Base-by-base conservation (phyloP, 2,113 vertebrate genomes). In the Pelodiscus sinensis region DNA sequence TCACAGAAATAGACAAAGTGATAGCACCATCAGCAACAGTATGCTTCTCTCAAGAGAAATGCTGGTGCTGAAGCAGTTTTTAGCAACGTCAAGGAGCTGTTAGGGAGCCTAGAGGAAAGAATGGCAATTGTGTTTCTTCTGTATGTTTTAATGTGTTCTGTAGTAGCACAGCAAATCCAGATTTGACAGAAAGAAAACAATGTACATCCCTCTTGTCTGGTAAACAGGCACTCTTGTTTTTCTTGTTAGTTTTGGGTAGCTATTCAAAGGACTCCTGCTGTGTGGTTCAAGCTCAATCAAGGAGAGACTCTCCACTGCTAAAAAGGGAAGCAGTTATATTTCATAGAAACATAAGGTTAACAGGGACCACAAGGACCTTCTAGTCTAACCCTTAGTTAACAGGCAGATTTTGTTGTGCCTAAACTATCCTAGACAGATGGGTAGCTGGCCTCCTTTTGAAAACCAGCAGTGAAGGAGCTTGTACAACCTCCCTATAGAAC, bases 1-100 rank as follows among this genome's bases (percentile, higher is more conserved):
- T 90, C 89, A 89, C 90, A 96, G 94, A 96, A 97, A 92, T 88
- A 96, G 95, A 94, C 56, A 6, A 92, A 95, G 79, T 2, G 0
- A 92, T 92, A 89, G 80, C 60, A 91, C 60, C 79, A 86, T 90
- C 87, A 93, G 88, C 73, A 85, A 22, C 68, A 87, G 71, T 86
- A 56, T 90, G 91, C 88, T 89, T 93, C 68, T 94, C 85, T 81
- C 50, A 15, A 5, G 83, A 87, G 80, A 85, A 95, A 88, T 56
- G 91, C 85, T 91, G n/a, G 79, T 29, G 50, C 50, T 55, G 54
- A n/a, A 29, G 19, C 73, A 84, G 31, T 29, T 90, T 91, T 96
- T 90, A 95, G 44, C 31, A 85, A 80, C 35, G 82, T 88, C 90
- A 65, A 58, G 25, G 24, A 77, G 44, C 88, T 52, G 65, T 82